Evolutionary conservation across 2,113 vertebrate genomes (phyloP).

Genomic region (Bos indicus): DNA sequence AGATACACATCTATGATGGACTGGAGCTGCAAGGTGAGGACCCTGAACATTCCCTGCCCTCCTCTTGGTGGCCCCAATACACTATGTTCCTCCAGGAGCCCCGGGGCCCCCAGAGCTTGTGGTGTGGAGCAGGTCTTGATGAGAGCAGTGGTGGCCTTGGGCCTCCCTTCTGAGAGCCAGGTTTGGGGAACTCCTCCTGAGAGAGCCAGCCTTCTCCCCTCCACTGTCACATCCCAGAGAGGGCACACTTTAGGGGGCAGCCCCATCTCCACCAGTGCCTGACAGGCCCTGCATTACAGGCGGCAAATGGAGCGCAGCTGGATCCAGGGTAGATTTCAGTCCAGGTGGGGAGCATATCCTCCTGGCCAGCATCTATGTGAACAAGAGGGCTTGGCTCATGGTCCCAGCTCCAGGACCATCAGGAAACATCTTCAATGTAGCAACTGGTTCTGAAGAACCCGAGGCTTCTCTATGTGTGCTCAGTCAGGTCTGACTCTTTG

Average conservation of each 20-base stretch:
- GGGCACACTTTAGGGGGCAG: background rate
- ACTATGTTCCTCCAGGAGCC: background rate
- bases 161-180: background rate
- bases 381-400: background rate
- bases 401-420: background rate
- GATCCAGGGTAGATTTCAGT: background rate
- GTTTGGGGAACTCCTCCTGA: background rate
- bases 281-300: fast-evolving
- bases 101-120: background rate
- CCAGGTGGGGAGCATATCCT: background rate
- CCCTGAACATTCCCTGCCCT: background rate
- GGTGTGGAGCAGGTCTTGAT: background rate
- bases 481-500: background rate
- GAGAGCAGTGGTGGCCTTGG: background rate
- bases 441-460: background rate
- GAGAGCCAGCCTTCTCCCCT: background rate
- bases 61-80: background rate
- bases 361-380: background rate
- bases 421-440: background rate
- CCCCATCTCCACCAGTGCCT: background rate
- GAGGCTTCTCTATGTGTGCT: background rate
- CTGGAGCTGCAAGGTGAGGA: background rate
- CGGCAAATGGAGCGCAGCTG: too few species aligned
- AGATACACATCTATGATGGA: background rate
- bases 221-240: background rate